Percentiles rank a stretch among this genome's conserved stretches.
Evolutionary conservation across 2,797 vertebrate species (phyloP).

Genomic region (Lutjanus argentimaculatus): DNA sequence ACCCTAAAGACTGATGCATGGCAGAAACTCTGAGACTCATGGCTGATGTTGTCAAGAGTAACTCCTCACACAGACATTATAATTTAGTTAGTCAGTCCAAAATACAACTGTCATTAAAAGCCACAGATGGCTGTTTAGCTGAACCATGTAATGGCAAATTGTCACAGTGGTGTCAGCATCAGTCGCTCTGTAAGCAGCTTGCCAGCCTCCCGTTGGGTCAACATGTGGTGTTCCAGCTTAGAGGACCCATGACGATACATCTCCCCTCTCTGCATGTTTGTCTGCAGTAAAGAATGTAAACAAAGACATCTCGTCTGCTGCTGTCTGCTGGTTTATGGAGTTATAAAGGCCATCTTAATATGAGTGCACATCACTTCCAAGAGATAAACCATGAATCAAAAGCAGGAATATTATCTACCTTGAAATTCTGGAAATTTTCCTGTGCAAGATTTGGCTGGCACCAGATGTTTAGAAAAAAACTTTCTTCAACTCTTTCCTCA

Average conservation of each 20-base stretch:
- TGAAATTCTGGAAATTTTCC: neutral
- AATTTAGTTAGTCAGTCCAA: constrained; percentile 30
- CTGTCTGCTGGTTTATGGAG: neutral
- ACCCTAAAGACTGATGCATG: neutral
- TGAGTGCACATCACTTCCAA: neutral
- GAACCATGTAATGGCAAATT: constrained; percentile 40
- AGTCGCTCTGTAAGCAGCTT: constrained; percentile 44
- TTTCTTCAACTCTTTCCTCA: neutral
- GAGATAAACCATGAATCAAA: neutral
- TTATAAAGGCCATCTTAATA: neutral
- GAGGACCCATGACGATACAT: constrained; percentile 50
- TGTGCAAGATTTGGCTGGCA: neutral
- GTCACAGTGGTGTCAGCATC: constrained; percentile 35
- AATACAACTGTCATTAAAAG: constrained; percentile 22
- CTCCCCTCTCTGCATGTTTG: neutral
- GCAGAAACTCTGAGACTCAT: neutral
- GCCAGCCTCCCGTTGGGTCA: constrained; percentile 46
- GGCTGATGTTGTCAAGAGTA: neutral
- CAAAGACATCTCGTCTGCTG: constrained; percentile 3
- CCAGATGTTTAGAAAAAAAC: constrained; percentile 21
- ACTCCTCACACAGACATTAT: constrained; percentile 2
- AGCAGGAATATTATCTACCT: constrained; percentile 6
- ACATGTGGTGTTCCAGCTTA: constrained; percentile 50
- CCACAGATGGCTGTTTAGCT: constrained; percentile 2
- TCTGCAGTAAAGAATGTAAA: constrained; percentile 14